Percentiles rank a stretch among this genome's conserved stretches.
Conservation (phyloP, 30 jellyfish, hydroid and myxozoan species). For the Cassiopea xamachana region DNA sequence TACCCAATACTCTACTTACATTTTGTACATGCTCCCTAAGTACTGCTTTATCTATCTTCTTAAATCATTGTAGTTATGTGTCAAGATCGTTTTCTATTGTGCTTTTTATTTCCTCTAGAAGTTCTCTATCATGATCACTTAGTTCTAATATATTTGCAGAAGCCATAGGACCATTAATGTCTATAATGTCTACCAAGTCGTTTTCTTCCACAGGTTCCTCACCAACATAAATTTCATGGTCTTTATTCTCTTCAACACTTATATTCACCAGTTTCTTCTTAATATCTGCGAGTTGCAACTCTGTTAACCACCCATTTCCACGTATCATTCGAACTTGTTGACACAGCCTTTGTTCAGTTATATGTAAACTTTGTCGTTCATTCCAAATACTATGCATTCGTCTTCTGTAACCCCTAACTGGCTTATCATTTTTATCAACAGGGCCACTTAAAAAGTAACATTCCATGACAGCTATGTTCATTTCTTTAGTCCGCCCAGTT, state of each 20-base stretch:
- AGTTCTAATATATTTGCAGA: slow-evolving; percentile 25
- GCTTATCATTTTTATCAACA: slow-evolving; percentile 3
- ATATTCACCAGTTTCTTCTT: slow-evolving; percentile 34
- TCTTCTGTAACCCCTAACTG: slow-evolving; percentile 30
- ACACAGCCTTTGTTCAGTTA: slow-evolving; percentile 43
- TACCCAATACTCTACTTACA: slow-evolving; percentile 1
- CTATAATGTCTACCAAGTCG: neutral
- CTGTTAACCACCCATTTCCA: slow-evolving; percentile 53
- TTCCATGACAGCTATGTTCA: slow-evolving; percentile 29
- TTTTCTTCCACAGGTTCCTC: slow-evolving; percentile 38
- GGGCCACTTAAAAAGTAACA: slow-evolving; percentile 10
- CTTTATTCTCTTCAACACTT: slow-evolving; percentile 19
- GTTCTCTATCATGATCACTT: slow-evolving; percentile 24
- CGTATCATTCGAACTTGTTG: slow-evolving; percentile 45
- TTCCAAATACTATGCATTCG: slow-evolving; percentile 43
- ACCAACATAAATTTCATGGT: slow-evolving; percentile 26
- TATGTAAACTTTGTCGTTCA: slow-evolving; percentile 16
- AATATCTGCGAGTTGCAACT: slow-evolving; percentile 18
- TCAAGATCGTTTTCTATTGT: slow-evolving; percentile 48
- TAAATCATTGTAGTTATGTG: slow-evolving; percentile 36
- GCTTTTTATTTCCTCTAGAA: slow-evolving; percentile 32
- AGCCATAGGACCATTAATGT: slow-evolving; percentile 9
- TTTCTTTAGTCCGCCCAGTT: slow-evolving; percentile 20
- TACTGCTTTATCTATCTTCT: slow-evolving; percentile 21
- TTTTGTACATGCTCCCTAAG: slow-evolving; percentile 25